These are phyloP conservation scores for Samia ricini DNA, from an alignment of 1,140 invertebrate genomes.

Conservation along the genomic window DNA sequence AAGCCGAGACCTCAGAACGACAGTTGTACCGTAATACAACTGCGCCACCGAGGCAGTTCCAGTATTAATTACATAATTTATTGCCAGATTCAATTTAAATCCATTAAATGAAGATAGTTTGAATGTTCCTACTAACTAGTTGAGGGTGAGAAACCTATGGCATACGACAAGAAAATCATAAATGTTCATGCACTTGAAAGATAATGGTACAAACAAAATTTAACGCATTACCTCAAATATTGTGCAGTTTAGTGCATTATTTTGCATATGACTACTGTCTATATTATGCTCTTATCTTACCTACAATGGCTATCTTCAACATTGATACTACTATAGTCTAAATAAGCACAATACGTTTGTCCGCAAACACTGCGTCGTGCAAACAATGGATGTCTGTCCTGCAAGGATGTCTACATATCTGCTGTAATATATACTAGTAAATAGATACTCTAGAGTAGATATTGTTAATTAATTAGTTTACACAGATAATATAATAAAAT, in stretches of 20 bases:
- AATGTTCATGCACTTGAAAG: too few species aligned
- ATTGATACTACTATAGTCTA: constrained; percentile 22
- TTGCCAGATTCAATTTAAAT: too few species aligned
- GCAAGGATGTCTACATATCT: neutral
- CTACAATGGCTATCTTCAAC: constrained; percentile 15
- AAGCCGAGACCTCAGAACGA: too few species aligned
- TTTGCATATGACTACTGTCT: neutral
- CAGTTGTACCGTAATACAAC: too few species aligned
- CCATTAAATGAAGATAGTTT: too few species aligned
- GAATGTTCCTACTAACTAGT: too few species aligned
- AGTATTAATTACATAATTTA: too few species aligned
- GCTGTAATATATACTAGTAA: neutral
- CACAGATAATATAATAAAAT: neutral
- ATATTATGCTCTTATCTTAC: neutral
- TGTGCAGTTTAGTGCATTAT: neutral
- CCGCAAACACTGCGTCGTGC: constrained; percentile 22
- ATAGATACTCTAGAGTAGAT: neutral
- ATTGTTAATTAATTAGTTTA: neutral
- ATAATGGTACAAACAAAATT: too few species aligned
- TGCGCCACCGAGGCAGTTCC: too few species aligned
- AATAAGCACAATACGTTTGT: constrained; percentile 27
- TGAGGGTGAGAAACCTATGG: too few species aligned
- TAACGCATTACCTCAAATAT: too few species aligned
- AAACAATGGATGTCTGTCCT: constrained; percentile 16
- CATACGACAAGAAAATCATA: too few species aligned